Evolutionary conservation across 30 jellyfish, hydroid and myxozoan genomes (phyloP).

Genomic region (Turritopsis dohrnii): DNA sequence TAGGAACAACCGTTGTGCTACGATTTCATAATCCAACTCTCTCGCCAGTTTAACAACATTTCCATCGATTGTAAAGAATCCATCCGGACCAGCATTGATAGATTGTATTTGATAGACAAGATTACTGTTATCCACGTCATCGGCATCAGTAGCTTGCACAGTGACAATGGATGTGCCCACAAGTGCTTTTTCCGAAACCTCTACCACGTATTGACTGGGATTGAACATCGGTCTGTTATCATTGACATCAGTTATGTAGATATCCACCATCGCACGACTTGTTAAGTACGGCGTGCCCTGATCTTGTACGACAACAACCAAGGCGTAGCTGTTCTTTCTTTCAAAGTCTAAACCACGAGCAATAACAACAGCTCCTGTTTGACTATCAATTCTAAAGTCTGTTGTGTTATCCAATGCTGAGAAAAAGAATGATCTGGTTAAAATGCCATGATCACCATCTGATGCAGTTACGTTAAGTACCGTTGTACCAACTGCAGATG

Average conservation of each 20-base stretch:
- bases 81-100: constrained; percentile 11
- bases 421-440: constrained; percentile 24
- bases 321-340: constrained; percentile 20
- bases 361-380: constrained; percentile 33
- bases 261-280: constrained; percentile 37
- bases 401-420: constrained; percentile 56
- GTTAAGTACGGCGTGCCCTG: constrained; percentile 47
- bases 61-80: constrained; percentile 3
- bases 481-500: constrained; percentile 8
- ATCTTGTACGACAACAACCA: constrained; percentile 50
- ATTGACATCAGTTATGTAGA: constrained; percentile 65
- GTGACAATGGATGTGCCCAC: constrained; percentile 40
- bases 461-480: constrained; percentile 29
- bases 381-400: constrained; percentile 27
- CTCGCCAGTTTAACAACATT: constrained; percentile 1
- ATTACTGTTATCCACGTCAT: constrained; percentile 21
- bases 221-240: constrained; percentile 81
- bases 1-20: not conserved
- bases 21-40: constrained; percentile 41
- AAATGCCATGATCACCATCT: constrained; percentile 44
- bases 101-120: constrained; percentile 23
- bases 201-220: constrained; percentile 23
- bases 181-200: constrained; percentile 46
- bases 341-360: constrained; percentile 28
- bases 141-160: constrained; percentile 55